These are phyloP conservation scores for Limnephilus auricula DNA, from an alignment of 2,888 invertebrate genomes.

Conservation along the genomic window DNA sequence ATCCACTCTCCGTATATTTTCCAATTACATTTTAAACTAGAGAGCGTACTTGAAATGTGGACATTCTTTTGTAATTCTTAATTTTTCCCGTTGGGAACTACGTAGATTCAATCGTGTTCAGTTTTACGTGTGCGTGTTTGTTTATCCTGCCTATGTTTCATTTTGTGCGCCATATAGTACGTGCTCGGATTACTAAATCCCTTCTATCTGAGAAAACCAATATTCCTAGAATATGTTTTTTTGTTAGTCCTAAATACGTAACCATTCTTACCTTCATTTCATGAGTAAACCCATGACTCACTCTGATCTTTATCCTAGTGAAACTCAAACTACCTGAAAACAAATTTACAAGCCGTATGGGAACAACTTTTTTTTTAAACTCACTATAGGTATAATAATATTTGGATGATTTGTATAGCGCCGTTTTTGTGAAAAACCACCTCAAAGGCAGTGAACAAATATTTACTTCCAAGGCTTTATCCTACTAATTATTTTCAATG, in stretches of 20 bases:
- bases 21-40: too few species aligned
- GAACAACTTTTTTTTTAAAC: too few species aligned
- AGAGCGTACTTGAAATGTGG: neutral
- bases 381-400: too few species aligned
- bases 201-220: neutral
- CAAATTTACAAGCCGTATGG: too few species aligned
- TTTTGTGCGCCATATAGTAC: neutral
- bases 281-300: neutral
- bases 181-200: neutral
- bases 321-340: neutral
- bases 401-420: too few species aligned
- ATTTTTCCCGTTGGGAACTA: neutral
- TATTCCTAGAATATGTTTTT: too few species aligned
- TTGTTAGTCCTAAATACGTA: neutral
- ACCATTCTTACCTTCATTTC: neutral
- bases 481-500: too few species aligned
- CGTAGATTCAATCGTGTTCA: neutral
- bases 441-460: too few species aligned
- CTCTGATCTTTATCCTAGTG: neutral
- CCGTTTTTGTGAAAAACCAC: too few species aligned
- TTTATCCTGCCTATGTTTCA: neutral
- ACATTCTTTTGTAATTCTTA: neutral
- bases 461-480: too few species aligned
- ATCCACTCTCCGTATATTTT: neutral
- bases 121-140: neutral